phyloP scores from a whole-genome alignment of 2,113 vertebrate genomes.

The Sprattus sprattus region DNA sequence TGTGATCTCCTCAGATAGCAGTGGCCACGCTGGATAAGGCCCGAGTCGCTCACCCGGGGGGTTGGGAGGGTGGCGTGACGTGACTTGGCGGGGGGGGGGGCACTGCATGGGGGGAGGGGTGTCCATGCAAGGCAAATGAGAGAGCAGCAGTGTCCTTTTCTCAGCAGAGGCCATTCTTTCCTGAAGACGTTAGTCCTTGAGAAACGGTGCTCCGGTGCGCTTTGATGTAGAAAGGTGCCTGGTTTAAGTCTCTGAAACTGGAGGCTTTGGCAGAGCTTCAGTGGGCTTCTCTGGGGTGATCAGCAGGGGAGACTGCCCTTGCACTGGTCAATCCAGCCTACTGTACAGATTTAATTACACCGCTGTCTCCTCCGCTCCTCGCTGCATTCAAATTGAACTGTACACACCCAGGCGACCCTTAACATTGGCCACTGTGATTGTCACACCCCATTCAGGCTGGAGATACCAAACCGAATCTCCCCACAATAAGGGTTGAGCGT shows the following conservation, averaged over 20 bases:
- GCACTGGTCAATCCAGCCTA: constrained; percentile 51
- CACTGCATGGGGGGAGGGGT: neutral
- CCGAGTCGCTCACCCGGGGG: constrained; percentile 42
- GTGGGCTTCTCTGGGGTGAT: constrained; percentile 62
- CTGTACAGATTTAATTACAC: constrained; percentile 64
- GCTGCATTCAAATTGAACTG: constrained; percentile 38
- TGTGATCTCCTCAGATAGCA: constrained; percentile 72
- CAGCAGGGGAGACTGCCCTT: constrained; percentile 50
- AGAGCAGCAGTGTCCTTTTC: constrained; percentile 70
- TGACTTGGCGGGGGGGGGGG: constrained; percentile 16
- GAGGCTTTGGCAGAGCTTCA: constrained; percentile 58
- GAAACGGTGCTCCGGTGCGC: constrained; percentile 55
- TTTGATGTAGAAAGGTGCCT: constrained; percentile 73
- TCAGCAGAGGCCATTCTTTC: constrained; percentile 74
- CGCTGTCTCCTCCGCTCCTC: constrained; percentile 35
- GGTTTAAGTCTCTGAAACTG: constrained; percentile 60
- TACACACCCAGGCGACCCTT: constrained; percentile 37
- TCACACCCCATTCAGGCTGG: constrained; percentile 50
- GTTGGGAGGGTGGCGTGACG: constrained; percentile 54
- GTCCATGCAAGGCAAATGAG: constrained; percentile 65
- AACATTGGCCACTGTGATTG: constrained; percentile 49
- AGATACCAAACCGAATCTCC: constrained; percentile 46
- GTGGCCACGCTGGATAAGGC: constrained; percentile 61
- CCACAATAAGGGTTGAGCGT: constrained; percentile 44
- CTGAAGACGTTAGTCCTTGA: constrained; percentile 69